Base-by-base conservation (phyloP, 2,888 invertebrate genomes). In the Oxyscelio sp. region DNA sequence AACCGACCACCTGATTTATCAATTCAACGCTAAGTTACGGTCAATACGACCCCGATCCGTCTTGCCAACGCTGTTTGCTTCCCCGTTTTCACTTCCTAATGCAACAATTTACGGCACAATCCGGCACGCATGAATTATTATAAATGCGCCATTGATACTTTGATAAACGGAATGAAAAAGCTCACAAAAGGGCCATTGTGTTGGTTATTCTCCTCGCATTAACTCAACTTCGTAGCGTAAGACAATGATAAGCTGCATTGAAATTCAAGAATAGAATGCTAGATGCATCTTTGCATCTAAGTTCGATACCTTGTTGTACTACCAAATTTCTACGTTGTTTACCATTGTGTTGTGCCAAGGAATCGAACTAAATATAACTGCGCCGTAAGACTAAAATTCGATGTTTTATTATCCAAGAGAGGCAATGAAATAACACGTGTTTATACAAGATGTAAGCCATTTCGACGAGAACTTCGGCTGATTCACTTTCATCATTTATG, bases 301-400 rank as follows among this genome's bases (percentile, higher is more conserved):
- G 59, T 66, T 70, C 61, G 48, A 61, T 78, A 54, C 31, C 59
- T 68, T 68, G 68, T 78, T 78, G 45, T 68, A 68, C 68, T 52
- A 52, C 61, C 56, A 65, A 79, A 79, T 63, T 79, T 79, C 71
- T 63, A 40, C 56, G 38, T 21, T 34, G 45, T 38, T 63, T 27
- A 13, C 38, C 24, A 21, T 52, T 40, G 24, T 17, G 50, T 68
- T 40, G 40, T 17, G 31, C 24, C n/a, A 48, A 56, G 70, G 52
- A 73, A 59, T 66, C 17, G 58, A 58, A 40, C 38, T 38, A 80
- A 65, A 50, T 65, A 34, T 38, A 66, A 73, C 52, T 58, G 13
- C 38, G 38, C 61, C 22, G 40, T 40, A 54, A 31, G 58, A 48
- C 43, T 34, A 54, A 56, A 56, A 79, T 63, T 45, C 48, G 45